Base-by-base conservation (phyloP, 92 coral and sea anemone species). In the Phenganax stokvisi region DNA sequence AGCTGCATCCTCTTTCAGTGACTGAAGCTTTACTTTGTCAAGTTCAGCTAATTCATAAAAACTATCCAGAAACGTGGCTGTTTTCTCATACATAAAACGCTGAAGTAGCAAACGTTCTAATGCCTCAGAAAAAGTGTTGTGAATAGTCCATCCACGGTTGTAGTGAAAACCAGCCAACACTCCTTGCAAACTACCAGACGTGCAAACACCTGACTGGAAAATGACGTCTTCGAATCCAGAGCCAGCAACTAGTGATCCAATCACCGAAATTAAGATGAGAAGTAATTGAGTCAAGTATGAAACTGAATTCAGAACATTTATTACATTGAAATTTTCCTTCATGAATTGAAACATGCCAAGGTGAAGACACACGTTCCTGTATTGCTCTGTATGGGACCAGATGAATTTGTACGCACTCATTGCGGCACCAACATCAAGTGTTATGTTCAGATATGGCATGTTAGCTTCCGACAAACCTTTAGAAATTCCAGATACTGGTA, bases 391-490 rank as follows among this genome's bases (percentile, higher is more conserved):
- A 15, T 61, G 67, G 25, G 67, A 15, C 67, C n/a, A 61, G n/a
- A 61, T 28, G 4, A 28, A 28, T 28, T 28, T 28, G 47, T 28
- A 68, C 15, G 13, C 73, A 8, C 47, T 68, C 54, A 68, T 68
- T 28, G 73, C 73, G 3, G 73, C 73, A 68, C 73, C 73, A 28
- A 29, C 73, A 28, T 68, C 73, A 3, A 68, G 53, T 16, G 73
- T 68, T 28, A 29, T 28, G 73, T 68, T 68, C 53, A 68, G 12
- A 53, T 68, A 68, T 44, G 53, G 73, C 53, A 68, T 68, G 16
- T 68, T 68, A 15, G 53, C 73, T 30, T 28, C 53, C 0, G 73
- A 28, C 53, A 68, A 28, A 28, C 16, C 53, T 27, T 3, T 28
- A 29, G 13, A 68, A 28, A 68, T 10, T 68, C 54, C 3, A 68